Evolutionary conservation across 2,888 invertebrate species (phyloP), one percentile per base, ranked within the genome.

Genomic region (Abrostola triplasia): DNA sequence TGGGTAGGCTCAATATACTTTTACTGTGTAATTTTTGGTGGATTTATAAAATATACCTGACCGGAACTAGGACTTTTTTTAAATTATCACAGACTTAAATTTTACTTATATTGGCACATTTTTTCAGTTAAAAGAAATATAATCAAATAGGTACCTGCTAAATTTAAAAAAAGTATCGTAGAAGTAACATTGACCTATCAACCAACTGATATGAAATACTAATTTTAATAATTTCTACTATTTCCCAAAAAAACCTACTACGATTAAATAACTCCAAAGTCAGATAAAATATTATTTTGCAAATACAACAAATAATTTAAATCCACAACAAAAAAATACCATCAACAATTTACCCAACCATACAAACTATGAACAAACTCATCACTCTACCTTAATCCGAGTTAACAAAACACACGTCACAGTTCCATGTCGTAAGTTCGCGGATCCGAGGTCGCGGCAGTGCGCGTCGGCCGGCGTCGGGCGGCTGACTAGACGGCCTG

Each of bases 381-480:
- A 37, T 47, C 70, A 57, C 64, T 77, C 80, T 83, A 83, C 84
- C 84, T 83, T 78, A 67, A 77, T 77, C 67, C 62, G 67, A 78
- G 76, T 77, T 76, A 81, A 74, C 76, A 79, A 76, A 79, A 72
- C 77, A 73, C 72, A 79, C 80, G 78, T 79, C 79, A 84, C 85
- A 79, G 68, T 79, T 79, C 67, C 85, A 84, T 84, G 63, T 75
- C 80, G 76, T 47, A 64, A 73, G 63, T 74, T 73, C 74, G 72
- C 82, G 74, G 68, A 65, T 70, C 75, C 73, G 64, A 66, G 64
- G 67, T 64, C 80, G 77, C 77, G 67, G 77, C 77, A 64, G 78
- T 78, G 77, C 87, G 86, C 88, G 89, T 90, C 88, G 84, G 85
- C 87, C 90, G 88, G 87, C 87, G 92, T 87, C 86, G 80, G 83